Percentiles rank a stretch among this genome's conserved stretches.
These are phyloP conservation scores for Enteromius viviparus DNA, from an alignment of 2,797 vertebrate genomes.

Conservation along the genomic window DNA sequence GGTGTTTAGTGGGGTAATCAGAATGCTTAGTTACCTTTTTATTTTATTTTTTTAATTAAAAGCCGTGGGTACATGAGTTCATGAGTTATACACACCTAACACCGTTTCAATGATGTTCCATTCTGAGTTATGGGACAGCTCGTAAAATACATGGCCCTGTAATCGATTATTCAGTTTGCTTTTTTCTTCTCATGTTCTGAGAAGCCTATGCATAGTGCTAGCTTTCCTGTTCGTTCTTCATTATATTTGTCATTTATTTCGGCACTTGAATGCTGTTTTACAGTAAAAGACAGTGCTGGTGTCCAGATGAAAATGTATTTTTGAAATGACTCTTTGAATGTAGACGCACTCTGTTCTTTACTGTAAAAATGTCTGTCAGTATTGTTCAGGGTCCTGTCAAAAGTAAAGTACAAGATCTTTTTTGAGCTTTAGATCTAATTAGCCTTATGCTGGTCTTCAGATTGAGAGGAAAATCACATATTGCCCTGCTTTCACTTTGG, in stretches of 20 bases:
- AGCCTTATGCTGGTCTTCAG: slow-evolving; percentile 28
- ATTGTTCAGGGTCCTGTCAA: slow-evolving; percentile 31
- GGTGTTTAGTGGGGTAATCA: slow-evolving; percentile 36
- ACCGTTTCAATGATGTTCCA: slow-evolving; percentile 41
- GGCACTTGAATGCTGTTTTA: slow-evolving; percentile 69
- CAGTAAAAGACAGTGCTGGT: slow-evolving; percentile 60
- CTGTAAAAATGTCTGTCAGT: slow-evolving; percentile 52
- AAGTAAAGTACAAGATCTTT: slow-evolving; percentile 20
- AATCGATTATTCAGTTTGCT: slow-evolving; percentile 1
- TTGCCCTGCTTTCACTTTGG: not conserved
- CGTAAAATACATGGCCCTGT: slow-evolving; percentile 17
- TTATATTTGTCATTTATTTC: slow-evolving; percentile 54
- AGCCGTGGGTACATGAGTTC: slow-evolving; percentile 38
- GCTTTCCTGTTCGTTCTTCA: slow-evolving; percentile 24
- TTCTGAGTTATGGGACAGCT: slow-evolving; percentile 19
- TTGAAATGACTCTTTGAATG: slow-evolving; percentile 80
- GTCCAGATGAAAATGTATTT: slow-evolving; percentile 65
- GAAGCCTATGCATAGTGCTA: slow-evolving; percentile 28
- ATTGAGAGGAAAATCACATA: not conserved
- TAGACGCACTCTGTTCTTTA: slow-evolving; percentile 69
- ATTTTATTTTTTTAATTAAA: slow-evolving; percentile 24
- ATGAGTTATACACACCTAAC: slow-evolving; percentile 30
- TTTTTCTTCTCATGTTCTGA: slow-evolving; percentile 32
- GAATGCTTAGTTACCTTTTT: not conserved
- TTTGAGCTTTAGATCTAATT: slow-evolving; percentile 37